Percentiles rank a stretch among this genome's conserved stretches.
Evolutionary conservation across 2,888 invertebrate genomes (phyloP).

Genomic region (Caenorhabditis wallacei): DNA sequence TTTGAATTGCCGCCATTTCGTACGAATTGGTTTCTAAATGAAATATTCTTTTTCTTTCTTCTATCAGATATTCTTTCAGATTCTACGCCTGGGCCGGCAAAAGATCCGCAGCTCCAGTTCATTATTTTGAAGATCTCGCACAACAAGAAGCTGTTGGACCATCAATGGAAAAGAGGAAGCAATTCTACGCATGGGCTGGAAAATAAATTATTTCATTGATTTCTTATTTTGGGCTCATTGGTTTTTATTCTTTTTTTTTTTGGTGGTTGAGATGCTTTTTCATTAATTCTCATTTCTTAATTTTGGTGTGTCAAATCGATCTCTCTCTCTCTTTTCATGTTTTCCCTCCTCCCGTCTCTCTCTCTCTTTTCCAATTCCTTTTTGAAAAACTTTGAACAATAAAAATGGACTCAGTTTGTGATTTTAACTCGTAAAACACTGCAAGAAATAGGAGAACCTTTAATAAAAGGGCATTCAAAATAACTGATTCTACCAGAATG

Average conservation of each 20-base stretch:
- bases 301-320: conserved; percentile 7
- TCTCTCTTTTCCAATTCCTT: conserved; percentile 17
- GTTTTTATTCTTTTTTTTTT: not conserved
- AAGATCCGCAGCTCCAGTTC: conserved; percentile 42
- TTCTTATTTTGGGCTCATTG: no score
- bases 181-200: conserved; percentile 67
- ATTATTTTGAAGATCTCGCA: conserved; percentile 32
- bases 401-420: conserved; percentile 50
- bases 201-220: conserved; percentile 1
- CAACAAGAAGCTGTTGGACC: conserved; percentile 22
- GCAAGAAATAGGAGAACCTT: not conserved
- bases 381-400: conserved; percentile 20
- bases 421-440: not conserved
- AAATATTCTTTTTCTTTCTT: not conserved
- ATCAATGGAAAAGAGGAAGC: conserved; percentile 58
- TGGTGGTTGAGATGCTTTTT: not conserved
- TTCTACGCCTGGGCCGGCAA: conserved; percentile 68
- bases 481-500: no score
- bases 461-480: no score
- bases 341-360: not conserved
- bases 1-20: not conserved
- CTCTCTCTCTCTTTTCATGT: conserved; percentile 18
- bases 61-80: no score
- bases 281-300: not conserved
- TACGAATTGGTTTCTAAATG: not conserved